Conservation (phyloP, 2,797 vertebrate genomes). For the Phrynocephalus vlangalii region DNA sequence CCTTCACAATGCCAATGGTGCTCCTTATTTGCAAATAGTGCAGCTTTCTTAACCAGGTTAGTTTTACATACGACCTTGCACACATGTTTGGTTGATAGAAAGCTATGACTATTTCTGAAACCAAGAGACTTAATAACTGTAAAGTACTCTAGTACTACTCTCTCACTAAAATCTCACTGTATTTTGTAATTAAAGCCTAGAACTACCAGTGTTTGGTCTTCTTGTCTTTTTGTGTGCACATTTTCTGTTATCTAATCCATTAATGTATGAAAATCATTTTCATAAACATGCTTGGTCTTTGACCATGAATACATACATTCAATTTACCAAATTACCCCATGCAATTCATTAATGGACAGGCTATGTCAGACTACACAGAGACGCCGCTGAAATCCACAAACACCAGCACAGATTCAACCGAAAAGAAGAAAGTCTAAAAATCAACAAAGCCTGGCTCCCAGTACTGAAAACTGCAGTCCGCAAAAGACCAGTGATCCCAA, state of each 20-base stretch:
- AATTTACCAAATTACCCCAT: too few relatives aligned
- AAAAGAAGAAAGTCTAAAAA: too few relatives aligned
- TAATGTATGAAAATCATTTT: background rate
- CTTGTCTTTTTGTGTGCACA: slow-evolving; percentile 26
- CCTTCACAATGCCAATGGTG: slow-evolving; percentile 41
- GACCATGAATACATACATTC: too few relatives aligned
- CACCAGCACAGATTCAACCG: too few relatives aligned
- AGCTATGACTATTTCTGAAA: slow-evolving; percentile 47
- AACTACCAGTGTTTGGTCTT: slow-evolving; percentile 54
- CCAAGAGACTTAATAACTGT: slow-evolving; percentile 46
- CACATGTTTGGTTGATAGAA: slow-evolving; percentile 52
- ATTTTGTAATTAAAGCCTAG: slow-evolving; percentile 73
- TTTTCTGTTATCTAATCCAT: slow-evolving; percentile 49
- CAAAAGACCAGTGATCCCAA: too few relatives aligned
- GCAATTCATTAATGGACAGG: background rate
- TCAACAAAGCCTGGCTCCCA: too few relatives aligned
- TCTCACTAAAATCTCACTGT: slow-evolving; percentile 40
- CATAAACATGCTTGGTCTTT: too few relatives aligned
- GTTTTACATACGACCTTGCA: slow-evolving; percentile 33
- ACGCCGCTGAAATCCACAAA: too few relatives aligned
- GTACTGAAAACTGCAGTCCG: too few relatives aligned
- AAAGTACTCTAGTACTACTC: background rate
- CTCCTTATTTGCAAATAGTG: slow-evolving; percentile 56
- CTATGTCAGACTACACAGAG: too few relatives aligned
- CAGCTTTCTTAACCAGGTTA: slow-evolving; percentile 50